Conservation (phyloP, 2,113 vertebrate species). For the Hippoglossus stenolepis region DNA sequence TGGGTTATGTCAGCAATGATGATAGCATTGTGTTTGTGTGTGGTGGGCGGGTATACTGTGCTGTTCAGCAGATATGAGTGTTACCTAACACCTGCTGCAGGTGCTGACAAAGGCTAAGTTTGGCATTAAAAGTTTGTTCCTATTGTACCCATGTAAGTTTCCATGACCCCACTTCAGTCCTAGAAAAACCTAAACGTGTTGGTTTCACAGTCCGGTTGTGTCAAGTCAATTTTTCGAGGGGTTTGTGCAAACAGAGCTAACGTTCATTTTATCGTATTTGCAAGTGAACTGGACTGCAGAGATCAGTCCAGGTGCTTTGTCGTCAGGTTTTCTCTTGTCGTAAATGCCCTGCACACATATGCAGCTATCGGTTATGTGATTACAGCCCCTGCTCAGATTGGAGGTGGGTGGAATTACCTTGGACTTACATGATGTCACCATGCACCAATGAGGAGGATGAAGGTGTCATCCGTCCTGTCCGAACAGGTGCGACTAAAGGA, state of each 20-base stretch:
- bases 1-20: slow-evolving; percentile 41
- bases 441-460: neutral
- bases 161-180: neutral
- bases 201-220: no score
- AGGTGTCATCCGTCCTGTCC: neutral
- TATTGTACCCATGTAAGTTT: neutral
- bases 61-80: slow-evolving; percentile 21
- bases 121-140: neutral
- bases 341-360: neutral
- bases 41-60: slow-evolving; percentile 20
- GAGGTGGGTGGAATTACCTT: neutral
- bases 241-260: no score
- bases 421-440: neutral
- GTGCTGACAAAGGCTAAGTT: slow-evolving; percentile 19
- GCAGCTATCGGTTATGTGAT: neutral
- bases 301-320: neutral
- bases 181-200: no score
- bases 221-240: no score
- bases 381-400: neutral
- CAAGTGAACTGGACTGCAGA: neutral
- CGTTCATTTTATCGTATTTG: no score
- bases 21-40: slow-evolving; percentile 19
- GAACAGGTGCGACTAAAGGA: no score
- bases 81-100: slow-evolving; percentile 15
- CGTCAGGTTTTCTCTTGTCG: no score